Conservation (phyloP, 2,888 invertebrate genomes). For the Drosophila emarginata region DNA sequence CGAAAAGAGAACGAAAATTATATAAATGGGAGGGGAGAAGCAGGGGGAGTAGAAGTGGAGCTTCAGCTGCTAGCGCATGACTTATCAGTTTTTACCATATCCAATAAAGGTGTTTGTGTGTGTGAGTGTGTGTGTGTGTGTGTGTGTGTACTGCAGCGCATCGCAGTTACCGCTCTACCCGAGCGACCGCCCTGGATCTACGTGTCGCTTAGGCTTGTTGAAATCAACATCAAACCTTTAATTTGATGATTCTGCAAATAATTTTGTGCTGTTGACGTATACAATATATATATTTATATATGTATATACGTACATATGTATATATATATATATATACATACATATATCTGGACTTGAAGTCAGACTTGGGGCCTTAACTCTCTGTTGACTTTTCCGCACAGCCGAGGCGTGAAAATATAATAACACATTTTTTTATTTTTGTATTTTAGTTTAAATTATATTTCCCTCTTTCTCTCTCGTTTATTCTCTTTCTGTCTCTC, state of each 20-base stretch:
- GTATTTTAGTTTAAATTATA: conserved; percentile 11
- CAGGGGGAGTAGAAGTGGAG: conserved; percentile 29
- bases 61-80: conserved; percentile 29
- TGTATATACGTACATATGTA: not conserved
- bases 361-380: conserved; percentile 15
- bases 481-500: conserved; percentile 8
- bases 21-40: conserved; percentile 35
- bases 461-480: conserved; percentile 13
- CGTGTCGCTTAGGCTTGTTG: conserved; percentile 63
- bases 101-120: not conserved
- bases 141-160: conserved; percentile 11
- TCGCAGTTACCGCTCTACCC: conserved; percentile 40
- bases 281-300: conserved; percentile 18
- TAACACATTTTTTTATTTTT: conserved; percentile 57
- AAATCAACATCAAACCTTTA: conserved; percentile 79
- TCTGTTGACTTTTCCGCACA: conserved; percentile 63
- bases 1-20: conserved; percentile 67
- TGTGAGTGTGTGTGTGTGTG: conserved; percentile 11
- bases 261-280: conserved; percentile 75
- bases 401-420: conserved; percentile 78
- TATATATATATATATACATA: not conserved
- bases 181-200: conserved; percentile 23
- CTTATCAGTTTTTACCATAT: conserved; percentile 38
- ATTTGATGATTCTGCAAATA: conserved; percentile 79
- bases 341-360: conserved; percentile 2